These are phyloP conservation scores for Archips crataeganus DNA, from an alignment of 2,888 invertebrate species.

Conservation along the genomic window DNA sequence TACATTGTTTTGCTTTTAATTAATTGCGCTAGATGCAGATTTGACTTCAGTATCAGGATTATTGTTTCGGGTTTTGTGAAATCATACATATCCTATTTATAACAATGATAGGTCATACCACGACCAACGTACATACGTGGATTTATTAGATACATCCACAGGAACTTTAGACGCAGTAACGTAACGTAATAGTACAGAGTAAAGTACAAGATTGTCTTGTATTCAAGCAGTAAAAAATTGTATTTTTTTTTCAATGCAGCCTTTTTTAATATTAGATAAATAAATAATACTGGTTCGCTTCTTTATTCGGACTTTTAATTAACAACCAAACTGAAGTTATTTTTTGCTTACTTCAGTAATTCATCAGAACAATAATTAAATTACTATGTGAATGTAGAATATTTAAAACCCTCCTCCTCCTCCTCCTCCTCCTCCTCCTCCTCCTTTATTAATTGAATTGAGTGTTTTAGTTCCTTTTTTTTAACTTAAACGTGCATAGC, in stretches of 20 bases:
- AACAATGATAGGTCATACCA: constrained; percentile 19
- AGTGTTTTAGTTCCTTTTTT: background rate
- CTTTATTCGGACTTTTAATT: background rate
- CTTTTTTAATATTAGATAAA: background rate
- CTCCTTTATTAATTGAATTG: background rate
- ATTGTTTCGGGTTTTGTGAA: background rate
- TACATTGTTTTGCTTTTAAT: no score
- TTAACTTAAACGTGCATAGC: constrained; percentile 4
- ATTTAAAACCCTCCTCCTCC: background rate
- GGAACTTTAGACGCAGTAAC: constrained; percentile 5
- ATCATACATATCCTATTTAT: constrained; percentile 30
- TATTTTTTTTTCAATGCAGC: background rate
- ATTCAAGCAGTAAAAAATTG: background rate
- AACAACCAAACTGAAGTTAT: background rate
- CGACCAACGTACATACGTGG: background rate
- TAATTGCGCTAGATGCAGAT: background rate
- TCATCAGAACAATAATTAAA: background rate
- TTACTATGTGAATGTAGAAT: background rate
- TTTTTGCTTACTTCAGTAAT: background rate
- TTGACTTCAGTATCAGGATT: background rate
- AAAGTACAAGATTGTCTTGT: no score
- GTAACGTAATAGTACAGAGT: background rate
- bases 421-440: no score
- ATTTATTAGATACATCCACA: background rate
- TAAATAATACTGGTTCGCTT: background rate